A percentile compares a stretch with the other conserved stretches of the same genome.
Conservation (phyloP, 2,113 vertebrate genomes). For the Harpagus bidentatus region DNA sequence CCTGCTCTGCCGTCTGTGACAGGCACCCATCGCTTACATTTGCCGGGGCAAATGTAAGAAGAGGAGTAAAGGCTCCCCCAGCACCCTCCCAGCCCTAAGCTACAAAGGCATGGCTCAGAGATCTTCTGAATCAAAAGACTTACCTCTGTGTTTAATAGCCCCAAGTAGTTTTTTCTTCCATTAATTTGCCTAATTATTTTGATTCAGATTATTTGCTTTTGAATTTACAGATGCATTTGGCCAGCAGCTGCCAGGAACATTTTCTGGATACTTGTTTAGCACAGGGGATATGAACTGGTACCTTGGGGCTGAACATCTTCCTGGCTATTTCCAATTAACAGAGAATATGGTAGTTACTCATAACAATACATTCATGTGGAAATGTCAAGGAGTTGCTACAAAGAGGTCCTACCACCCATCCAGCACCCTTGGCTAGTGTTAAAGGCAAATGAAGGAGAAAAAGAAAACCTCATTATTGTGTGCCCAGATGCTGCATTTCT, state of each 20-base stretch:
- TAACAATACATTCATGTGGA: background rate
- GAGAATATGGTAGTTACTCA: background rate
- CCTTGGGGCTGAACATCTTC: background rate
- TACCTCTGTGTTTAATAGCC: background rate
- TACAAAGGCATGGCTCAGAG: background rate
- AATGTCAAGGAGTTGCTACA: rapidly evolving
- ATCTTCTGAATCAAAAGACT: background rate
- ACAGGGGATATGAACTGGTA: background rate
- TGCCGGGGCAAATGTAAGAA: background rate
- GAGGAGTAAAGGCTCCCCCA: background rate
- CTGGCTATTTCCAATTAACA: background rate
- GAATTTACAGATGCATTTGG: background rate
- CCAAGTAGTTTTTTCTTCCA: background rate
- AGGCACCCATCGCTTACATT: background rate
- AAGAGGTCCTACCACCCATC: background rate
- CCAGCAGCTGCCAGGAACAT: background rate
- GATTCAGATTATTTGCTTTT: background rate
- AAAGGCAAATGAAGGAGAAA: background rate
- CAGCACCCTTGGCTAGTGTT: background rate
- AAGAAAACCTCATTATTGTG: background rate
- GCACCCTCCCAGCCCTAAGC: background rate
- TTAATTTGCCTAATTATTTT: background rate
- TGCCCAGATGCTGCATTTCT: background rate
- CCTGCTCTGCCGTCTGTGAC: background rate
- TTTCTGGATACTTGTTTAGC: background rate